A percentile compares a stretch with the other conserved stretches of the same genome.
Conservation (phyloP, 2,888 invertebrate genomes). For the Drosophila nigricruria region DNA sequence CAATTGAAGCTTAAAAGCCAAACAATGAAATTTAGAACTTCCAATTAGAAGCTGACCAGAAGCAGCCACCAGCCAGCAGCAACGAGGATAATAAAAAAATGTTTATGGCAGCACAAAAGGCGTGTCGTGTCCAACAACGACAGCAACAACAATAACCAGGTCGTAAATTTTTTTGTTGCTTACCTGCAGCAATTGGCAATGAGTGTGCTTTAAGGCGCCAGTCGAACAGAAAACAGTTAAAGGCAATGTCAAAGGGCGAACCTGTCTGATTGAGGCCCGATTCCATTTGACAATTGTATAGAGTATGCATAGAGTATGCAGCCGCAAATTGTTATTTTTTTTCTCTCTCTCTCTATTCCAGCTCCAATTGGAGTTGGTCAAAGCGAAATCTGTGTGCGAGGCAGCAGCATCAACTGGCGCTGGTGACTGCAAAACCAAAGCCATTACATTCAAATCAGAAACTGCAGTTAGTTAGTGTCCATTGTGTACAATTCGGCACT, state of each 20-base stretch:
- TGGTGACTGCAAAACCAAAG: conserved; percentile 45
- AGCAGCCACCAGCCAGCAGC: neutral
- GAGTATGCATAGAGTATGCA: conserved; percentile 12
- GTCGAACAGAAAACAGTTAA: conserved; percentile 15
- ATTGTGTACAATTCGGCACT: conserved; percentile 58
- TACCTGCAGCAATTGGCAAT: conserved; percentile 67
- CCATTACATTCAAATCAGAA: conserved; percentile 80
- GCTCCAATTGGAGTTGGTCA: conserved; percentile 38
- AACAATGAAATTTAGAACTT: conserved; percentile 81
- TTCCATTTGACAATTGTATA: conserved; percentile 50
- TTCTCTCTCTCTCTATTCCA: conserved; percentile 13
- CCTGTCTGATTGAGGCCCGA: conserved; percentile 67
- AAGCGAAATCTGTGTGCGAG: conserved; percentile 39
- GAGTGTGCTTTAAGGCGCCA: conserved; percentile 54
- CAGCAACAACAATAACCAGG: conserved; percentile 68
- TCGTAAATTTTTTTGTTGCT: conserved; percentile 61
- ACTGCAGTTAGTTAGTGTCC: conserved; percentile 75
- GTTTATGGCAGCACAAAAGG: conserved; percentile 72
- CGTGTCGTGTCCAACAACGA: conserved; percentile 62
- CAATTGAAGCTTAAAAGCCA: conserved; percentile 81
- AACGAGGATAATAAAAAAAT: conserved; percentile 68
- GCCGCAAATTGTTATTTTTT: conserved; percentile 65
- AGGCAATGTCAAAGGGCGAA: conserved; percentile 57
- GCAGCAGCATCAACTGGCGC: neutral
- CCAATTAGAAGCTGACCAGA: conserved; percentile 75